A percentile compares a stretch with the other conserved stretches of the same genome.
phyloP scores from a whole-genome alignment of 2,113 vertebrate genomes.

The Erythrocebus patas region DNA sequence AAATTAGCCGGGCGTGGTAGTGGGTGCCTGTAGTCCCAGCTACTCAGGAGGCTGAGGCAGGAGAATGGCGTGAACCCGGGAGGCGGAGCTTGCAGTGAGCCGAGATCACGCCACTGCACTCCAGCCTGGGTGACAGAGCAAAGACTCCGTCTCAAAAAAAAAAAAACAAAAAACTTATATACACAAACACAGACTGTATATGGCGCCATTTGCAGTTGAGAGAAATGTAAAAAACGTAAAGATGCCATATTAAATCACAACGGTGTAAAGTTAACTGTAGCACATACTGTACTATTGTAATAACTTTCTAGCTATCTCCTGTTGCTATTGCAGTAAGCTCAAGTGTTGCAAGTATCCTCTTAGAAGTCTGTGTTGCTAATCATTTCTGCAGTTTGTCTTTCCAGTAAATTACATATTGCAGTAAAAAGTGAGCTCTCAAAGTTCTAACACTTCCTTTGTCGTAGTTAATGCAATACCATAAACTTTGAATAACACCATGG shows the following conservation, averaged over 20 bases:
- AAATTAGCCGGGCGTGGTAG: no score
- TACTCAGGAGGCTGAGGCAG: no score
- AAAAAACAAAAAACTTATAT: neutral
- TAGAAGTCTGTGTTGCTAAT: neutral
- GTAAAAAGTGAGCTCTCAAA: neutral
- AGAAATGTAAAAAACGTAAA: neutral
- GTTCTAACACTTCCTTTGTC: neutral
- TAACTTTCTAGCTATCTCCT: neutral
- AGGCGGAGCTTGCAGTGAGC: no score
- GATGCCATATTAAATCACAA: neutral
- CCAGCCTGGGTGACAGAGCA: no score
- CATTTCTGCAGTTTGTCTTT: neutral
- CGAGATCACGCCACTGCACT: no score
- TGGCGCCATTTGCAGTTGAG: neutral
- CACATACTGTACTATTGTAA: neutral
- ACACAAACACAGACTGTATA: neutral
- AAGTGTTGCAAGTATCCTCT: neutral
- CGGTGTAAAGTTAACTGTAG: neutral
- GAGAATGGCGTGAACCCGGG: no score
- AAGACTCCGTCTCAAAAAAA: no score
- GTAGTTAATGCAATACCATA: neutral
- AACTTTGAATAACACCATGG: neutral
- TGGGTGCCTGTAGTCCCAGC: no score
- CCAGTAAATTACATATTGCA: neutral
- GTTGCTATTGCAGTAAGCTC: neutral